Base-by-base conservation (phyloP, 1,140 invertebrate genomes). In the Eulimnadia texana region DNA sequence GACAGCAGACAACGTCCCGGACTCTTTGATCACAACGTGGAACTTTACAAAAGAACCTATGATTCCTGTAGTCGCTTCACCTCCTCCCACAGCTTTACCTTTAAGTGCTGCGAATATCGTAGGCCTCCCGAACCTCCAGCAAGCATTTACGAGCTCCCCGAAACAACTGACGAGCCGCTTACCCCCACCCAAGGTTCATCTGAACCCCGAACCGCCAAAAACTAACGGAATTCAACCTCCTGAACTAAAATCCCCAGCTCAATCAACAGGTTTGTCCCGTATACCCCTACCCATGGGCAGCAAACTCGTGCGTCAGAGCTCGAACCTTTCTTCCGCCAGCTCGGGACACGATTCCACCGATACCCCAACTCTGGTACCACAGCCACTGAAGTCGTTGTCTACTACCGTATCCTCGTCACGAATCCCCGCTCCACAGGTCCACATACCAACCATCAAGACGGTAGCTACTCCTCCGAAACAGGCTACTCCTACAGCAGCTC, bases 261-360 rank as follows among this genome's bases (percentile, higher is more conserved):
- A 50, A 6, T 50, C 50, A 16, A 42, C 11, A 23, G 29, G 28
- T 13, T 49, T 51, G 2, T 55, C 60, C 28, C 51, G 53, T 13
- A 61, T 61, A 16, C 60, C 60, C 0, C 22, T 54, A 10, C n/a
- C 53, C 42, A 50, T 27, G 13, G 6, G 29, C 28, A 27, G 47
- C 27, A 24, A n/a, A 52, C 20, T 61, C 24, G 25, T 23, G 19
- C 50, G 29, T 20, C 47, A 61, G 25, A n/a, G 16, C 2, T 55
- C 23, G 16, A 62, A 55, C 51, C 57, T 62, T 52, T 56, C 54
- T 0, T 6, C 28, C 16, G 51, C 27, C 24, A 60, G 61, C 13
- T 49, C 51, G n/a, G 23, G 19, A 58, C 61, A 23, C 6, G 63
- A 66, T 20, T 52, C 55, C 13, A 60, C 63, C 20, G 53, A 61